A percentile compares a stretch with the other conserved stretches of the same genome.
Evolutionary conservation across 2,888 invertebrate genomes (phyloP).

Genomic region (Mallateleia sp.): DNA sequence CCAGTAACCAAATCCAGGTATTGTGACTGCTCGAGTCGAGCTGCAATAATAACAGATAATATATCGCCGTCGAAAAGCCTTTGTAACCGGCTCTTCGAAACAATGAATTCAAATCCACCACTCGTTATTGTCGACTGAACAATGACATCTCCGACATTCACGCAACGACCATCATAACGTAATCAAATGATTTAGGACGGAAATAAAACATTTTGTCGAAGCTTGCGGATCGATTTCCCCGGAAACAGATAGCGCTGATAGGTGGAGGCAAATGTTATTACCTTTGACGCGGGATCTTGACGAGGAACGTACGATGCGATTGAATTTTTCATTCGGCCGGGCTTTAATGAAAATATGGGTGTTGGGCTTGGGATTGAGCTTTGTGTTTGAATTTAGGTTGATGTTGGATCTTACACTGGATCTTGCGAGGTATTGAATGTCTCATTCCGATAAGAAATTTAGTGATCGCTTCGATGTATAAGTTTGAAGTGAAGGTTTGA

Average conservation of each 20-base stretch:
- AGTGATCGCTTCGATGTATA: not conserved
- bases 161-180: slow-evolving; percentile 57
- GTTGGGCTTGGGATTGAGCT: slow-evolving; percentile 12
- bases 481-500: not conserved
- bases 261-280: slow-evolving; percentile 20
- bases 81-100: slow-evolving; percentile 83
- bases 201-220: slow-evolving; percentile 63
- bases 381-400: slow-evolving; percentile 6
- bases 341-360: slow-evolving; percentile 29
- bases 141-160: slow-evolving; percentile 81
- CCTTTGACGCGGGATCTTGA: slow-evolving; percentile 22
- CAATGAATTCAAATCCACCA: slow-evolving; percentile 87
- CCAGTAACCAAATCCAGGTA: slow-evolving; percentile 86
- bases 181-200: slow-evolving; percentile 58
- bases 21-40: slow-evolving; percentile 85
- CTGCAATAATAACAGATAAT: slow-evolving; percentile 89
- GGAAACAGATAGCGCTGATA: slow-evolving; percentile 21
- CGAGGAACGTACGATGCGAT: slow-evolving; percentile 14
- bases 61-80: slow-evolving; percentile 84
- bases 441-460: slow-evolving; percentile 30
- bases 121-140: slow-evolving; percentile 84
- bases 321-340: slow-evolving; percentile 7
- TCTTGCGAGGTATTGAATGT: slow-evolving; percentile 26
- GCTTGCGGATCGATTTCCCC: slow-evolving; percentile 18
- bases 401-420: not conserved